Conservation (phyloP, 2,797 vertebrate genomes). For the Chelonia mydas region DNA sequence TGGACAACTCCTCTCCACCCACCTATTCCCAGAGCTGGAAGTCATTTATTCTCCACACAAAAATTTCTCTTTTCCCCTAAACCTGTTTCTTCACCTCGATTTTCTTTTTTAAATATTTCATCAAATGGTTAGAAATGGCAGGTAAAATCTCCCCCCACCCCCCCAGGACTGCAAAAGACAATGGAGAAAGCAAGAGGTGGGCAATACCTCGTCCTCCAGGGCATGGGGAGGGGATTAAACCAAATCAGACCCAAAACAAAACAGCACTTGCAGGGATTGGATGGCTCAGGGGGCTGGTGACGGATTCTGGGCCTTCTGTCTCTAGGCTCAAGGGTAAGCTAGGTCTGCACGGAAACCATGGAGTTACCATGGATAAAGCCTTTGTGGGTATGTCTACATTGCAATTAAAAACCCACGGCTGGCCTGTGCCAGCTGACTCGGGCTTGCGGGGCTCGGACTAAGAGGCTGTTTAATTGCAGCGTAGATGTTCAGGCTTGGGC, state of each 20-base stretch:
- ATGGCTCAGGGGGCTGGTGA: not conserved
- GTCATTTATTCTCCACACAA: slow-evolving; percentile 16
- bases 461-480: not conserved
- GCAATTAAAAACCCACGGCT: not conserved
- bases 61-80: accelerated
- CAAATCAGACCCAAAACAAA: not conserved
- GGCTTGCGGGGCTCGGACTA: not conserved
- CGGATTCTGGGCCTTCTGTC: accelerated
- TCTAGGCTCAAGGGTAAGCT: accelerated
- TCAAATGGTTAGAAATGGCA: not conserved
- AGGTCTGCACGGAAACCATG: accelerated
- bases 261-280: not conserved
- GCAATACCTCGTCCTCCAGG: not conserved
- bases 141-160: not conserved
- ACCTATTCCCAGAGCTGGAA: not conserved
- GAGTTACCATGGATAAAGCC: accelerated
- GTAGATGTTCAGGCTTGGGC: not conserved
- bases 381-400: not conserved
- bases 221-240: not conserved
- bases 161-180: not conserved
- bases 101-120: not conserved
- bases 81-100: not conserved
- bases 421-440: not conserved
- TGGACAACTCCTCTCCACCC: not conserved
- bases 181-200: not conserved